Percentiles rank a stretch among this genome's conserved stretches.
phyloP scores from a whole-genome alignment of 2,888 invertebrate species.

The Tenthredo notha region DNA sequence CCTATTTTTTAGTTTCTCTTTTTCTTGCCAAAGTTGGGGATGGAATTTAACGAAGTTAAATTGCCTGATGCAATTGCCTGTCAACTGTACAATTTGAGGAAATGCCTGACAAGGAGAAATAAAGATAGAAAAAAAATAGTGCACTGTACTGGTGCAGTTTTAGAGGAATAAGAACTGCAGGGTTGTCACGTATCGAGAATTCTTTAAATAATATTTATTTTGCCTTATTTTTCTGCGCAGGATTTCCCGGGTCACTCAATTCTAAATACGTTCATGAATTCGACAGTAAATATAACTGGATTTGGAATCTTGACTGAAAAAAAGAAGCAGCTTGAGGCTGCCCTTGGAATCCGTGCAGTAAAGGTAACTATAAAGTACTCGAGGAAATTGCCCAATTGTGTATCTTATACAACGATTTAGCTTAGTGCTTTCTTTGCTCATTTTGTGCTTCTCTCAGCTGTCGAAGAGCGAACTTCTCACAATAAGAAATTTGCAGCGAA shows the following conservation, averaged over 20 bases:
- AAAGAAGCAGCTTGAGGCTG: slow-evolving; percentile 56
- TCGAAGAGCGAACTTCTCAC: not conserved
- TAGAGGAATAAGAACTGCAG: not conserved
- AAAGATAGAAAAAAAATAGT: too few relatives aligned
- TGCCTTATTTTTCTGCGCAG: slow-evolving; percentile 58
- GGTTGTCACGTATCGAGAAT: not conserved
- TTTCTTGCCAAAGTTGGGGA: not conserved
- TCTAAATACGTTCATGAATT: slow-evolving; percentile 63
- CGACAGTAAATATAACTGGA: slow-evolving; percentile 69
- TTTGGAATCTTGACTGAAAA: slow-evolving; percentile 67
- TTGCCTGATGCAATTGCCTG: too few relatives aligned
- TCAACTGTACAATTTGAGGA: too few relatives aligned
- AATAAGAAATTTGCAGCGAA: not conserved
- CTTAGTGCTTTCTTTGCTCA: too few relatives aligned
- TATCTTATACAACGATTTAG: not conserved
- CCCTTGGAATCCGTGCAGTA: slow-evolving; percentile 1
- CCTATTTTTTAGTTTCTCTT: not conserved
- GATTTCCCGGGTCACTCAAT: slow-evolving; percentile 67
- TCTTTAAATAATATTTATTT: not conserved
- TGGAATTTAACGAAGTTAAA: too few relatives aligned
- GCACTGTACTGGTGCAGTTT: too few relatives aligned
- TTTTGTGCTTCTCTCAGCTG: not conserved
- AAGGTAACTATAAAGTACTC: slow-evolving; percentile 11
- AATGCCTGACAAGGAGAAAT: too few relatives aligned
- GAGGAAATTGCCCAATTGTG: not conserved